Percentiles rank a stretch among this genome's conserved stretches.
Evolutionary conservation across 2,113 vertebrate species (phyloP).

Genomic region (Urocolius indicus): DNA sequence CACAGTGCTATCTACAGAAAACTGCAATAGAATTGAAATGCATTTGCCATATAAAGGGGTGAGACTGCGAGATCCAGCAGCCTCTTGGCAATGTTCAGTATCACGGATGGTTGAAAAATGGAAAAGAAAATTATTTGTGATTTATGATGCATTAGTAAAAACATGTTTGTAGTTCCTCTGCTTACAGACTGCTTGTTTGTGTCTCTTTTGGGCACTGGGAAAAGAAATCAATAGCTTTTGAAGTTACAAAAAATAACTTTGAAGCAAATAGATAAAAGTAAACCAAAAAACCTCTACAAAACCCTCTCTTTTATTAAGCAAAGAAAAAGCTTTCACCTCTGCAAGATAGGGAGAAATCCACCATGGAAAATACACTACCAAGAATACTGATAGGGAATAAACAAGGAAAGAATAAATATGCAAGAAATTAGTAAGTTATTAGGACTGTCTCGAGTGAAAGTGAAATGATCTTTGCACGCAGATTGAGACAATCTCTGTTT

Average conservation of each 20-base stretch:
- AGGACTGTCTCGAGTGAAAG: neutral
- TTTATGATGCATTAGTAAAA: neutral
- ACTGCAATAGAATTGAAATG: neutral
- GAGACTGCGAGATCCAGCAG: neutral
- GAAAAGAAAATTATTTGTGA: neutral
- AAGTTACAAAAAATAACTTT: slow-evolving; percentile 1
- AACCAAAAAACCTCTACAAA: neutral
- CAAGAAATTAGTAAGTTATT: fast-evolving
- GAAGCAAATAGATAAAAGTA: slow-evolving; percentile 26
- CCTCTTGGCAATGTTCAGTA: neutral
- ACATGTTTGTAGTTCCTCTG: neutral
- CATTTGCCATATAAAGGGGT: neutral
- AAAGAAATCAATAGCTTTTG: slow-evolving; percentile 13
- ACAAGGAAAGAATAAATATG: neutral
- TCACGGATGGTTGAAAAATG: neutral
- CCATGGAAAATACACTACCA: neutral
- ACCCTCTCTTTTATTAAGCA: neutral
- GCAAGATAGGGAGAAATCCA: neutral
- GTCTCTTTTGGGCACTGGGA: neutral
- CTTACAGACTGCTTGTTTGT: neutral
- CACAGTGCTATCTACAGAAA: neutral
- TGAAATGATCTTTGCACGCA: neutral
- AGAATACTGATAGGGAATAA: neutral
- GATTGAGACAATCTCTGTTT: fast-evolving
- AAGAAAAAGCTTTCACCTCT: slow-evolving; percentile 3